phyloP scores from a whole-genome alignment of 1,140 invertebrate species.

The Telenomus remus region DNA sequence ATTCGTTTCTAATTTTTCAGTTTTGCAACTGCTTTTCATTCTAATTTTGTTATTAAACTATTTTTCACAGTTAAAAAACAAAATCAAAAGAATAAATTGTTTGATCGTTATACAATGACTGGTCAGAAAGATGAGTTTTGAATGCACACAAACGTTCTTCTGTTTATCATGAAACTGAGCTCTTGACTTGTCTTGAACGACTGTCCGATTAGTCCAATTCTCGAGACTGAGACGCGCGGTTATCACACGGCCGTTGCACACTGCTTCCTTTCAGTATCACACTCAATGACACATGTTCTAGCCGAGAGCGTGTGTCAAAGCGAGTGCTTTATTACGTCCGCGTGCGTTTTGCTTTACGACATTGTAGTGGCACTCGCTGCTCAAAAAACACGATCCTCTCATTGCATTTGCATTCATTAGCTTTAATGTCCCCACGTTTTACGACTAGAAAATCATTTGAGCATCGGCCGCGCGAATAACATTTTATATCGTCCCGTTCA shows the following conservation, averaged over 20 bases:
- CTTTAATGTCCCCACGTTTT: conserved; percentile 7
- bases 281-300: conserved; percentile 12
- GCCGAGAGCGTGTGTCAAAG: neutral
- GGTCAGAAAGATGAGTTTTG: conserved; percentile 38
- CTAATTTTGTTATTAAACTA: neutral
- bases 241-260: conserved; percentile 26
- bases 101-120: too few relatives aligned
- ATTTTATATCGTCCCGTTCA: conserved; percentile 8
- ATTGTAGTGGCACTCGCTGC: conserved; percentile 31
- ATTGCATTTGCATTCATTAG: conserved; percentile 30
- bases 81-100: neutral
- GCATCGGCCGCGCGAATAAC: conserved; percentile 9
- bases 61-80: too few relatives aligned
- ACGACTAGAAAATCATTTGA: conserved; percentile 14
- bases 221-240: conserved; percentile 41
- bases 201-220: conserved; percentile 58
- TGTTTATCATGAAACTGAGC: conserved; percentile 59
- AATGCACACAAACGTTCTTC: conserved; percentile 59
- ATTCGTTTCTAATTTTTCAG: too few relatives aligned
- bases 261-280: conserved; percentile 41
- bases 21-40: neutral
- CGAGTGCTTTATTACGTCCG: neutral
- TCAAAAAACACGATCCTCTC: conserved; percentile 3
- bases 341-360: conserved; percentile 20
- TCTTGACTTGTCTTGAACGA: conserved; percentile 49